Base-by-base conservation (phyloP, 2,797 vertebrate genomes). In the Lithobates pipiens region DNA sequence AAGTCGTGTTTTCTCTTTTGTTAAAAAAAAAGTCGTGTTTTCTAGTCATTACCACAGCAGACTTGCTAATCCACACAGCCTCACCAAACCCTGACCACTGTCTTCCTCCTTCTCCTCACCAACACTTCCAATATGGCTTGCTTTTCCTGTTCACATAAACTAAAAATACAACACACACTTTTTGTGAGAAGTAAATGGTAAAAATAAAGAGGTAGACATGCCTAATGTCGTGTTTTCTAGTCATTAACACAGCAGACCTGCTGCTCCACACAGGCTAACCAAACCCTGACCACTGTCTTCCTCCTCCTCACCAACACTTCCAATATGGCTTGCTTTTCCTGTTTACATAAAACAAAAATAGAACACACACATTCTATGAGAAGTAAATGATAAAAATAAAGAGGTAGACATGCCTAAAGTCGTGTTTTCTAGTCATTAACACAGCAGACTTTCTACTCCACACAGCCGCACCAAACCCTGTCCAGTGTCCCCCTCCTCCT, bases 231-330 rank as follows among this genome's bases (percentile, higher is more conserved):
- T 18, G 63, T 23, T 50, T 57, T 34, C 32, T 80, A 39, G 57
- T 61, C 50, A 72, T 72, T 61, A 73, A 32, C 79, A 63, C 50
- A 73, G 25, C 67, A 80, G 67, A 80, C 73, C 25, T 44, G 11
- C 67, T 80, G 77, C 18, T 36, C 29, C 68, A 81, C 69, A 36
- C 42, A 77, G 80, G 69, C 50, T 54, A 57, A 77, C 63, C 10
- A 11, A 44, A 34, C 7, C 10, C 10, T 29, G 29, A 2, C 29
- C 29, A 29, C 29, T 29, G 29, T 11, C 10, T 10, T 68, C 9
- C n/a, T 46, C 10, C 42, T 68, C 9, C n/a, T 46, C 7, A 78
- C 4, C 23, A 10, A 44, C 5, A 44, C 11, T 44, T 10, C 42
- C 11, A 13, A 44, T 44, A 44, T 44, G 42, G 5, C 29, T 29